phyloP scores from a whole-genome alignment of 2,888 invertebrate species.

The Drosophila nigricruria region DNA sequence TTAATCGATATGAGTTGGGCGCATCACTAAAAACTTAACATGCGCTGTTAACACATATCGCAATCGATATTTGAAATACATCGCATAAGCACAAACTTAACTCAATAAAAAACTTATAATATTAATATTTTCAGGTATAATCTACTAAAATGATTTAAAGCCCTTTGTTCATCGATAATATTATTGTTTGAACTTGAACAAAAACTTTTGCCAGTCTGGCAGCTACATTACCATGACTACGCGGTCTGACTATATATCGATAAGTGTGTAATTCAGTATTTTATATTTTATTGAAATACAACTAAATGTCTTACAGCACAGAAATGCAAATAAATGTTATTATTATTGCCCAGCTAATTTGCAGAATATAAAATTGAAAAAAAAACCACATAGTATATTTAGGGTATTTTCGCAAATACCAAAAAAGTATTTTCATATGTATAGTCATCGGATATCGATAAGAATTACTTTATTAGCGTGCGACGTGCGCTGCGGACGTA shows the following conservation, averaged over 20 bases:
- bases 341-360: neutral
- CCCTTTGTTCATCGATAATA: too few species aligned
- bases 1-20: slow-evolving; percentile 30
- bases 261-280: neutral
- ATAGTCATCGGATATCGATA: slow-evolving; percentile 44
- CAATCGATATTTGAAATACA: slow-evolving; percentile 4
- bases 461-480: slow-evolving; percentile 54
- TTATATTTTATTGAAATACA: neutral
- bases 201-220: neutral
- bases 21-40: slow-evolving; percentile 26
- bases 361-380: neutral
- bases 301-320: neutral
- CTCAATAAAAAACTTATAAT: too few species aligned
- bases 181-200: neutral
- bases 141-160: neutral
- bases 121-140: too few species aligned
- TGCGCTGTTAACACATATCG: slow-evolving; percentile 21
- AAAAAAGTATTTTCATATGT: slow-evolving; percentile 26
- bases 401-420: slow-evolving; percentile 39
- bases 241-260: slow-evolving; percentile 5
- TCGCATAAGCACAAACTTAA: too few species aligned
- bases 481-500: slow-evolving; percentile 63
- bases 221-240: neutral
- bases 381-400: slow-evolving; percentile 20
- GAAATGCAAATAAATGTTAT: neutral